Percentiles rank a stretch among this genome's conserved stretches.
Evolutionary conservation across 2,113 vertebrate genomes (phyloP).

Genomic region (Hippocampus mohnikei): DNA sequence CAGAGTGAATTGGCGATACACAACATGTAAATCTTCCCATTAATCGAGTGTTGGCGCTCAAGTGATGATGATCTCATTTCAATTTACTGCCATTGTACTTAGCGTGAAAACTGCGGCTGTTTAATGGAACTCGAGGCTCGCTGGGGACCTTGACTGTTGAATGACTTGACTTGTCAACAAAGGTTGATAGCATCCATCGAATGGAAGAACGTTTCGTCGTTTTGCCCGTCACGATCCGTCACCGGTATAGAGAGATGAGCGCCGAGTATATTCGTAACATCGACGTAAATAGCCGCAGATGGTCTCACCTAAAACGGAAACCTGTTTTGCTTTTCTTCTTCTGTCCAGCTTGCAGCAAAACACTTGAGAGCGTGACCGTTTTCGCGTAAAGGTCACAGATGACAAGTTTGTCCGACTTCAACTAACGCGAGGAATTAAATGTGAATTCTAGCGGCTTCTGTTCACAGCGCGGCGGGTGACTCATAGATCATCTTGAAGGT

Average conservation of each 20-base stretch:
- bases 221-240: too few species aligned
- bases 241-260: too few species aligned
- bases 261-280: too few species aligned
- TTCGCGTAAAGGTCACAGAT: neutral
- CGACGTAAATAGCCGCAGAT: neutral
- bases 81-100: constrained; percentile 12
- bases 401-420: neutral
- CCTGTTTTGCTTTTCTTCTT: neutral
- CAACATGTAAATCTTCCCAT: constrained; percentile 20
- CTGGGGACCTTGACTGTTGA: too few species aligned
- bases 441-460: constrained; percentile 12
- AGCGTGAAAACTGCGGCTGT: too few species aligned
- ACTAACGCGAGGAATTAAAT: constrained; percentile 13
- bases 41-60: constrained; percentile 21
- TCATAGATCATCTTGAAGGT: constrained; percentile 36
- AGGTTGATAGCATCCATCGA: too few species aligned
- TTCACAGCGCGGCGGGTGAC: constrained; percentile 3
- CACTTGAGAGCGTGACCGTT: neutral
- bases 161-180: too few species aligned
- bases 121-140: too few species aligned
- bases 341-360: neutral
- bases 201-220: too few species aligned
- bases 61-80: too few species aligned
- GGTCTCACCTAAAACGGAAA: neutral
- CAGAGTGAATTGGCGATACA: constrained; percentile 22